Evolutionary conservation across 2,113 vertebrate genomes (phyloP), one percentile per base, ranked within the genome.

Genomic region (Peromyscus maniculatus): DNA sequence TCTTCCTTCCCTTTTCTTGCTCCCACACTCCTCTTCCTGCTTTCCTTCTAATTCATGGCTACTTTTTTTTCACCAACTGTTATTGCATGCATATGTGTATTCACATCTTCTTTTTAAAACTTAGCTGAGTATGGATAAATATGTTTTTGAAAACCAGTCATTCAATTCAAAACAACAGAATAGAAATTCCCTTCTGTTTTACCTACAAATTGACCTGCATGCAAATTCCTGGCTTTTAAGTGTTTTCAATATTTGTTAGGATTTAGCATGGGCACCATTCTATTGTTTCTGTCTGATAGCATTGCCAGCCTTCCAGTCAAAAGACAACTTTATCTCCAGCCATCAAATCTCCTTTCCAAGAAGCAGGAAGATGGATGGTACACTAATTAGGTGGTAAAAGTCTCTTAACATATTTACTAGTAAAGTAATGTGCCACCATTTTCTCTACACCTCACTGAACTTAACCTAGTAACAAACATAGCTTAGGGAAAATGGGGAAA

Each of bases 131-230:
- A 93, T 83, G 19, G 13, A 72, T 88, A 91, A 46, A 24, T 86
- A 17, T 87, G 33, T 74, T 64, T 66, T 71, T 62, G 62, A 24
- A 13, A 93, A 17, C 55, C 64, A 64, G 4, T 90, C 69, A 93
- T 88, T 91, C 19, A 88, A 24, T 66, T 33, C 31, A 93, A 93
- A 91, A 71, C 82, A 79, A 79, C 8, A 95, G 46, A 67, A 74
- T 26, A 83, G 67, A 74, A 67, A 74, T 71, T 91, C 33, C 84
- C 87, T 71, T 91, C 22, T 55, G 19, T 89, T 64, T 95, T 71
- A 83, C 62, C 72, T 69, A 84, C 69, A 71, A 71, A 19, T 91
- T 91, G 87, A 36, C 13, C 33, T 36, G 4, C 3, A 83, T 87
- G 59, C 75, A 93, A 88, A 95, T 71, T 57, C n/a, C 39, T 69